phyloP scores from a whole-genome alignment of 2,797 vertebrate species.

The Sphenodon punctatus region DNA sequence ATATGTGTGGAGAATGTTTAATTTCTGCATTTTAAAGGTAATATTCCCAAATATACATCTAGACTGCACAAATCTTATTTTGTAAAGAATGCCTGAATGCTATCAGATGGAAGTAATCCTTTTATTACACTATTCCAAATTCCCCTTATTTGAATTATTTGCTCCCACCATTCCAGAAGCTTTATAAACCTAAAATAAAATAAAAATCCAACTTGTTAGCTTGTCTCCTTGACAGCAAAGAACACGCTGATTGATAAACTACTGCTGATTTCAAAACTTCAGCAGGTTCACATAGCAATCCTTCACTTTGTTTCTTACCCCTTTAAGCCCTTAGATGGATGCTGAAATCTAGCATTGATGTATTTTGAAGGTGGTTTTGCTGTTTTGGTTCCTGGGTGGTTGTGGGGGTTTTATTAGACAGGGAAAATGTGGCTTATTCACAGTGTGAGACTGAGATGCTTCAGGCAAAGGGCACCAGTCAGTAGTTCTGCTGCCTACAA shows the following conservation, averaged over 20 bases:
- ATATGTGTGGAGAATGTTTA: background rate
- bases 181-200: background rate
- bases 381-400: background rate
- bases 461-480: background rate
- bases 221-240: constrained; percentile 4
- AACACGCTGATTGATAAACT: constrained; percentile 28
- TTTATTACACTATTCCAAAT: constrained; percentile 5
- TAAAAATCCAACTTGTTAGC: constrained; percentile 7
- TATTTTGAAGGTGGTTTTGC: background rate
- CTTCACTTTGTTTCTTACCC: background rate
- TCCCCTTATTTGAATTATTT: background rate
- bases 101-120: background rate
- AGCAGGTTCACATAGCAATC: constrained; percentile 7
- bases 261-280: constrained; percentile 23
- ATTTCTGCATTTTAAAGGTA: background rate
- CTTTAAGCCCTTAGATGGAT: background rate
- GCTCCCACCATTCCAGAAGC: background rate
- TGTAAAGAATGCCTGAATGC: background rate
- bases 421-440: constrained; percentile 10
- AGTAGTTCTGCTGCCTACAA: background rate
- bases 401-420: background rate
- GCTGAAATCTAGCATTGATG: background rate
- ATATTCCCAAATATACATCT: background rate
- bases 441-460: background rate
- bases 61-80: background rate